Evolutionary conservation across 2,888 invertebrate genomes (phyloP), one percentile per base, ranked within the genome.

Genomic region (Heteromyza rotundicornis): DNA sequence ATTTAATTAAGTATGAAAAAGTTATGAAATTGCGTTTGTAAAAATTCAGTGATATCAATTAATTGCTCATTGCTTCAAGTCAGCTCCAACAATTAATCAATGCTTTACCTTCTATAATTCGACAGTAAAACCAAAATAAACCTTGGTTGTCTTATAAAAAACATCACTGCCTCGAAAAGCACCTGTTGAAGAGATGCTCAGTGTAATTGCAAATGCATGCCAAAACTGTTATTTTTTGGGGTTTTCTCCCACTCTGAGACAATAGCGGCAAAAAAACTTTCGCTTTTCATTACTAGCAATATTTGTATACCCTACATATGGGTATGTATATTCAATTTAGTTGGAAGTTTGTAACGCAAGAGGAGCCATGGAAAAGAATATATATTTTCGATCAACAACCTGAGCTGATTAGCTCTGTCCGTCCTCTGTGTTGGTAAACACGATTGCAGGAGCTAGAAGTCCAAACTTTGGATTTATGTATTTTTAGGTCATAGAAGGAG

Each of bases 1-100:
- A 24, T 7, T 12, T 27, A 52, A 36, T 36, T 2, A 32, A 27
- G 19, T 57, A 52, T 24, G 44, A 32, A 36, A 24, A 22, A 35
- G 24, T 22, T 20, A 19, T n/a, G n/a, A n/a, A n/a, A n/a, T n/a
- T 16, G 20, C 2, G 23, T 2, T 7, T n/a, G 8, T 36, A 57
- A 27, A 44, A 55, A 57, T 32, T 3, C 40, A 47, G 20, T 20
- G 19, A 47, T 47, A 3, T 5, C 20, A 47, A 47, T 47, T 47
- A 47, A 47, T 47, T 47, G 19, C 47, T 19, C 47, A 7, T 47
- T 47, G 19, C 19, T 47, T 47, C 47, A 47, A 47, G 19, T 47
- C 14, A 2, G 27, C 27, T 40, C 12, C 7, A 3, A 40, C 40
- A n/a, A 40, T 47, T 19, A 47, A 47, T 47, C 47, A 47, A 19